Conservation (phyloP, 2,888 invertebrate genomes). For the Synergus japonicus region DNA sequence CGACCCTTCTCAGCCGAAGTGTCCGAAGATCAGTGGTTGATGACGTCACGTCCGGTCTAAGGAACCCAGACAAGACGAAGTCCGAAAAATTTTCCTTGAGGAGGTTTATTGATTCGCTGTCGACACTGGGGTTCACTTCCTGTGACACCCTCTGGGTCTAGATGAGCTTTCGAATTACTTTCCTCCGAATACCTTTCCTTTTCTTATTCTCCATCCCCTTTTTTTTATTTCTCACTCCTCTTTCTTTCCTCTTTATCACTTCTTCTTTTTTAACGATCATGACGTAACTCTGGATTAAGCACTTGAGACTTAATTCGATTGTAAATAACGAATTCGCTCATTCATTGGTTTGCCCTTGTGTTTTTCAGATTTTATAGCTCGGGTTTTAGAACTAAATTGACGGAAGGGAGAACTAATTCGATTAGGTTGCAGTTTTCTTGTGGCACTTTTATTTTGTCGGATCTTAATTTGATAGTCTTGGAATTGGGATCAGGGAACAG, state of each 20-base stretch:
- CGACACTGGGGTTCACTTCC: constrained; percentile 65
- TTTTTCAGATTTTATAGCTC: background rate
- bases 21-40: constrained; percentile 45
- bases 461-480: background rate
- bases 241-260: constrained; percentile 41
- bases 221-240: background rate
- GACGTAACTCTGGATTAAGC: constrained; percentile 7
- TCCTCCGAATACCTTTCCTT: constrained; percentile 34
- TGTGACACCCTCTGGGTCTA: constrained; percentile 57
- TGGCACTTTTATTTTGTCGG: background rate
- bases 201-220: background rate
- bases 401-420: background rate
- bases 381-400: background rate
- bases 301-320: constrained; percentile 1
- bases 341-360: constrained; percentile 2
- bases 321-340: constrained; percentile 1
- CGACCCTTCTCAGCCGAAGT: constrained; percentile 22
- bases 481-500: background rate
- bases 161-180: constrained; percentile 63
- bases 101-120: constrained; percentile 62
- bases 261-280: constrained; percentile 12
- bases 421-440: constrained; percentile 2
- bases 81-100: constrained; percentile 56
- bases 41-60: constrained; percentile 57
- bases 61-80: constrained; percentile 44